These are phyloP conservation scores for Tribolium freemani DNA, from an alignment of 2,888 invertebrate species.

Conservation along the genomic window DNA sequence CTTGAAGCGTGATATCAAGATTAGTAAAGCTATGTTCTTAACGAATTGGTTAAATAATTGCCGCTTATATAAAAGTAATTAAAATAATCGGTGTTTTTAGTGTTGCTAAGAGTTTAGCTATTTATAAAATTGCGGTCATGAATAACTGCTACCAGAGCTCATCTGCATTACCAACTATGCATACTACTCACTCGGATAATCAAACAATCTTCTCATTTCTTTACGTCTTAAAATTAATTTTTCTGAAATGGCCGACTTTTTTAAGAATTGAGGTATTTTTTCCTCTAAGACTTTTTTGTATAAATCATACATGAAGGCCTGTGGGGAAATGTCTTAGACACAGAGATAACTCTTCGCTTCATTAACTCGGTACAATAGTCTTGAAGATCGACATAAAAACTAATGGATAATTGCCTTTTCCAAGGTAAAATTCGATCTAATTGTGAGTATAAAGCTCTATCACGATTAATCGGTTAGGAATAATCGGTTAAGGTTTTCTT, in stretches of 20 bases:
- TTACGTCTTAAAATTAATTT: too few relatives aligned
- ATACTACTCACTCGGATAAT: neutral
- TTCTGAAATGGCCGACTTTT: too few relatives aligned
- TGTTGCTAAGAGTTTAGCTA: neutral
- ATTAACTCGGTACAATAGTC: too few relatives aligned
- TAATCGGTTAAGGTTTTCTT: conserved; percentile 7
- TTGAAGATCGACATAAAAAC: neutral
- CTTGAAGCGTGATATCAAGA: neutral
- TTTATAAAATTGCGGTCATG: neutral
- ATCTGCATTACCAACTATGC: neutral
- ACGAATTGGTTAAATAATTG: neutral
- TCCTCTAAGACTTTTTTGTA: neutral
- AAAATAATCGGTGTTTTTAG: neutral
- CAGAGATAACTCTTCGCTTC: too few relatives aligned
- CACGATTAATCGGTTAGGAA: neutral
- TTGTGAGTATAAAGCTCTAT: neutral
- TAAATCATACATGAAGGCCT: too few relatives aligned
- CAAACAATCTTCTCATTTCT: neutral
- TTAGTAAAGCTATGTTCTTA: neutral
- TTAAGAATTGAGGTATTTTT: neutral
- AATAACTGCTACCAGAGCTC: neutral
- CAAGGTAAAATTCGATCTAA: neutral
- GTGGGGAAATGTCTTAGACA: too few relatives aligned
- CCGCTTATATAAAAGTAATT: neutral
- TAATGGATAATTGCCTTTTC: neutral